Percentiles rank a stretch among this genome's conserved stretches.
These are phyloP conservation scores for Arctia plantaginis DNA, from an alignment of 2,888 invertebrate species.

Conservation along the genomic window DNA sequence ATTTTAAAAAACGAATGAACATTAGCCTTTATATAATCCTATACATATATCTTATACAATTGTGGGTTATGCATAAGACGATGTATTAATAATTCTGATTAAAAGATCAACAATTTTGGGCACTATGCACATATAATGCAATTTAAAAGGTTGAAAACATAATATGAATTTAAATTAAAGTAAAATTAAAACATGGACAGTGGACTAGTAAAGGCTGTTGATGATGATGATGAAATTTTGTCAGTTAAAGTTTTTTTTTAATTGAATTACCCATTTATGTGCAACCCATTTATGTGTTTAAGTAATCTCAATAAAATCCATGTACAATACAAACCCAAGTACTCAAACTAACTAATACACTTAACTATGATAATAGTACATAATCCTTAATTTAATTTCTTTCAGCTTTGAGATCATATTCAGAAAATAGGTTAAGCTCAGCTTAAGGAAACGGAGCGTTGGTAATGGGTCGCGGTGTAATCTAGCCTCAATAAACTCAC, in stretches of 20 bases:
- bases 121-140: neutral
- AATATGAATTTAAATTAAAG: neutral
- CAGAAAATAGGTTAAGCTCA: slow-evolving; percentile 49
- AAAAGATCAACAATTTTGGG: neutral
- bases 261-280: no score
- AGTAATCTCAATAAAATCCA: neutral
- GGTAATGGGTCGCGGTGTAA: slow-evolving; percentile 45
- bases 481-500: slow-evolving; percentile 44
- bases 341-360: neutral
- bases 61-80: neutral
- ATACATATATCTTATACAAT: neutral
- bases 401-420: slow-evolving; percentile 34
- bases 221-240: no score
- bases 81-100: neutral
- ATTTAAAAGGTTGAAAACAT: neutral
- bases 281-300: no score
- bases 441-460: slow-evolving; percentile 28
- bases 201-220: no score
- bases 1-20: neutral
- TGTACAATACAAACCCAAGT: neutral
- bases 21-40: neutral
- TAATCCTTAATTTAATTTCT: neutral
- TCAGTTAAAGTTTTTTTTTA: no score
- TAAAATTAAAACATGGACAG: no score
- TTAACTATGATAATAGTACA: neutral